Evolutionary conservation across 1,140 invertebrate species (phyloP).

Genomic region (Zaprionus capensis): DNA sequence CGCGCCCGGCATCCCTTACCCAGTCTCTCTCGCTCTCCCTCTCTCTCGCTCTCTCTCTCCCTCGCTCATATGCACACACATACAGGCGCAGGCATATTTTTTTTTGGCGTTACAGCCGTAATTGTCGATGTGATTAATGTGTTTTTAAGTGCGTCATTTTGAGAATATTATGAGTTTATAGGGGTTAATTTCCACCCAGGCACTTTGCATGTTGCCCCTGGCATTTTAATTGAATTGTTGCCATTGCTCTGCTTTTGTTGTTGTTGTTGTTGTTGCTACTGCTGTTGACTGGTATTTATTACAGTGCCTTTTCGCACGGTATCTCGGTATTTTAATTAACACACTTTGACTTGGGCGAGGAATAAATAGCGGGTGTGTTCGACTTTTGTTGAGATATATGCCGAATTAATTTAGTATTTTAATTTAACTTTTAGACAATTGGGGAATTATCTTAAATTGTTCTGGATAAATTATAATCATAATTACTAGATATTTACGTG

Average conservation of each 20-base stretch:
- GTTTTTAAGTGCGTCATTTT: slow-evolving; percentile 83
- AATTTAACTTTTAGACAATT: neutral
- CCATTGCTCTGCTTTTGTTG: slow-evolving; percentile 57
- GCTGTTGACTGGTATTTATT: slow-evolving; percentile 59
- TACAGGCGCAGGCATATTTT: slow-evolving; percentile 21
- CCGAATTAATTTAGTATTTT: neutral
- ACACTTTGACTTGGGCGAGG: slow-evolving; percentile 51
- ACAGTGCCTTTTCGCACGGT: slow-evolving; percentile 52
- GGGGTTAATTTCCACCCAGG: slow-evolving; percentile 78
- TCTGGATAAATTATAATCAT: too few species aligned
- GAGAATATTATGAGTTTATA: slow-evolving; percentile 82
- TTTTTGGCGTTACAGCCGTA: slow-evolving; percentile 58
- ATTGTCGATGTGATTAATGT: slow-evolving; percentile 83
- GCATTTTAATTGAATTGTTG: slow-evolving; percentile 83
- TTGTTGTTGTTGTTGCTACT: slow-evolving; percentile 37
- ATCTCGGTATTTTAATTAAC: slow-evolving; percentile 77
- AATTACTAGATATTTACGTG: too few species aligned
- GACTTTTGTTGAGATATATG: slow-evolving; percentile 7
- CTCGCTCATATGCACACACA: slow-evolving; percentile 25
- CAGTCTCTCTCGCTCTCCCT: neutral
- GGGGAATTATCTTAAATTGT: neutral
- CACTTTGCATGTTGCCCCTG: slow-evolving; percentile 70
- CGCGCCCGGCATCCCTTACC: slow-evolving; percentile 52
- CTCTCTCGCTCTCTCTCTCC: slow-evolving; percentile 9
- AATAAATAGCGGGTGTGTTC: slow-evolving; percentile 32